A percentile compares a stretch with the other conserved stretches of the same genome.
These are phyloP conservation scores for Thymallus thymallus DNA, from an alignment of 2,113 vertebrate genomes.

Conservation along the genomic window DNA sequence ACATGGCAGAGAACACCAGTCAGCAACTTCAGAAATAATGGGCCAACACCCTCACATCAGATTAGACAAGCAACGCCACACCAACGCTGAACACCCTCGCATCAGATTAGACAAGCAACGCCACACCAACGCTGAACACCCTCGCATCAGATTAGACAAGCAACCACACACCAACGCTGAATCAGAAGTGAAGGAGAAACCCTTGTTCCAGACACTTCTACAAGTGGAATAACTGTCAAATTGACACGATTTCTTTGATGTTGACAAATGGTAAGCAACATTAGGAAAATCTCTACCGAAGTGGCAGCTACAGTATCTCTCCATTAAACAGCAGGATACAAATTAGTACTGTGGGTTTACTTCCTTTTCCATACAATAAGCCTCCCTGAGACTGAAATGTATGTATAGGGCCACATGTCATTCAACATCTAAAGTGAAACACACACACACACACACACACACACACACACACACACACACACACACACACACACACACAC, in stretches of 20 bases:
- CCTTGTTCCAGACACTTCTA: not conserved
- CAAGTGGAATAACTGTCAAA: not conserved
- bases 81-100: no score
- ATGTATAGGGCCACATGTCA: not conserved
- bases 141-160: not conserved
- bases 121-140: not conserved
- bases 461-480: constrained; percentile 3
- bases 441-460: constrained; percentile 3
- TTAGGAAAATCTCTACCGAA: no score
- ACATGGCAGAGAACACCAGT: not conserved
- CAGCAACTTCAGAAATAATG: not conserved
- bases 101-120: not conserved
- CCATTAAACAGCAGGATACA: no score
- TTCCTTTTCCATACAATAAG: not conserved
- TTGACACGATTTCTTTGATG: not conserved
- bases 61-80: not conserved
- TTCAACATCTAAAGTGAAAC: not conserved
- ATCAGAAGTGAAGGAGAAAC: not conserved
- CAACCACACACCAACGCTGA: not conserved
- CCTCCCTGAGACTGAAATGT: no score
- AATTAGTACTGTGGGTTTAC: not conserved
- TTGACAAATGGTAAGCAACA: not conserved
- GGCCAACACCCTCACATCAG: not conserved
- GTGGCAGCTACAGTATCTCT: no score
- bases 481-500: constrained; percentile 14